phyloP scores from a whole-genome alignment of 2,888 invertebrate species.

The Aphrophora alni region DNA sequence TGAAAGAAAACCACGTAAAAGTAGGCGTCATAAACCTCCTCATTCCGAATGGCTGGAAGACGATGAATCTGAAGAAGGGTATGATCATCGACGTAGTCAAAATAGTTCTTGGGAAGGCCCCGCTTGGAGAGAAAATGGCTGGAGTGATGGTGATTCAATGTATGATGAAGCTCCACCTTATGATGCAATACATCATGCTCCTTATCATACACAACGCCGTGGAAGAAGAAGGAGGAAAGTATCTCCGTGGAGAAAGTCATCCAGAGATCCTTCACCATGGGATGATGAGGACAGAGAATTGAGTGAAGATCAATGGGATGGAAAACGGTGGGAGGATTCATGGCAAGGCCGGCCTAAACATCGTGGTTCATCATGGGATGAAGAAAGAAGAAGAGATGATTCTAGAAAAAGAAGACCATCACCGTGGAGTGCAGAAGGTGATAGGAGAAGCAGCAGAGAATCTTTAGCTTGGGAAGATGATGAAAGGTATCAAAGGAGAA shows the following conservation, averaged over 20 bases:
- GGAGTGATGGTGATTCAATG: constrained; percentile 54
- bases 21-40: constrained; percentile 46
- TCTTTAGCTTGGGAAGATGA: constrained; percentile 49
- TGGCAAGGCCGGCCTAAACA: constrained; percentile 61
- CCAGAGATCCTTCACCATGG: constrained; percentile 81
- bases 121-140: constrained; percentile 53
- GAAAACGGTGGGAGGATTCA: constrained; percentile 53
- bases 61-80: constrained; percentile 54
- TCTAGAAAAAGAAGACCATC: constrained; percentile 50
- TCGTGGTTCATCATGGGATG: constrained; percentile 63
- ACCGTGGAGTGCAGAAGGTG: constrained; percentile 42
- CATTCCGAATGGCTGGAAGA: constrained; percentile 52
- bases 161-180: constrained; percentile 52
- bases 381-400: constrained; percentile 58
- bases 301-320: constrained; percentile 52
- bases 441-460: constrained; percentile 48
- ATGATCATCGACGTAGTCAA: constrained; percentile 50
- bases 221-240: constrained; percentile 54
- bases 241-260: constrained; percentile 64
- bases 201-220: constrained; percentile 46
- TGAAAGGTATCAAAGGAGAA: constrained; percentile 47
- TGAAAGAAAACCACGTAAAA: constrained; percentile 52
- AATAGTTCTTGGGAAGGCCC: constrained; percentile 51
- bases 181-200: constrained; percentile 35
- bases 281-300: constrained; percentile 67